These are phyloP conservation scores for Lytechinus pictus DNA, from an alignment of 35 echinoderm and acorn worm species.

Conservation along the genomic window DNA sequence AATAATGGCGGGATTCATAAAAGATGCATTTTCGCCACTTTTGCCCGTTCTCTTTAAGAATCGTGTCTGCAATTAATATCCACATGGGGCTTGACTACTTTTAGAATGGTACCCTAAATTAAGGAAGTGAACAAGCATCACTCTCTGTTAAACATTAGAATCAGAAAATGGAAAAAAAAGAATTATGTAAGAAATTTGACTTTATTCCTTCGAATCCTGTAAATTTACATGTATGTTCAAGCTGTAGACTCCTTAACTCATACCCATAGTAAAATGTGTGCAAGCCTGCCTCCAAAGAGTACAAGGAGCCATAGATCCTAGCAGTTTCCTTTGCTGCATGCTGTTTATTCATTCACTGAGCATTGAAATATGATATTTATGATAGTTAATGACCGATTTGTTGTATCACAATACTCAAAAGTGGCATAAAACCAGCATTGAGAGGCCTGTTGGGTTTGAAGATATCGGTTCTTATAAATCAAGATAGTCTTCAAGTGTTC, in stretches of 20 bases:
- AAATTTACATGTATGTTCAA: too few species aligned
- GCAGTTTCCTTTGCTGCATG: background rate
- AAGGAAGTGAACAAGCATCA: background rate
- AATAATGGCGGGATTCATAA: conserved; percentile 41
- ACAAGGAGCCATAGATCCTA: background rate
- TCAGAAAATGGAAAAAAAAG: background rate
- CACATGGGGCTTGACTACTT: background rate
- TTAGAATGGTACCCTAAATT: background rate
- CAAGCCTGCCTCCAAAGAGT: background rate
- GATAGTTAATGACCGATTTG: background rate
- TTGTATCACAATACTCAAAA: background rate
- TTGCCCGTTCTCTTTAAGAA: background rate
- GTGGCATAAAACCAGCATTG: background rate
- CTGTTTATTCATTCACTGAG: background rate
- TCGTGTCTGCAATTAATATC: background rate
- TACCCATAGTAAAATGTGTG: background rate
- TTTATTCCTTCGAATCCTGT: too few species aligned
- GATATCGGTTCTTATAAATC: background rate
- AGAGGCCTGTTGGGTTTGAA: background rate
- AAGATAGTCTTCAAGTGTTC: background rate
- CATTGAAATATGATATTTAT: background rate
- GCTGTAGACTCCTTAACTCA: too few species aligned
- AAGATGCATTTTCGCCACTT: background rate
- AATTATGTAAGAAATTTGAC: background rate
- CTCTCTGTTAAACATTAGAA: too few species aligned